Conservation (phyloP, 2,113 vertebrate species). For the Protobothrops flavoviridis region DNA sequence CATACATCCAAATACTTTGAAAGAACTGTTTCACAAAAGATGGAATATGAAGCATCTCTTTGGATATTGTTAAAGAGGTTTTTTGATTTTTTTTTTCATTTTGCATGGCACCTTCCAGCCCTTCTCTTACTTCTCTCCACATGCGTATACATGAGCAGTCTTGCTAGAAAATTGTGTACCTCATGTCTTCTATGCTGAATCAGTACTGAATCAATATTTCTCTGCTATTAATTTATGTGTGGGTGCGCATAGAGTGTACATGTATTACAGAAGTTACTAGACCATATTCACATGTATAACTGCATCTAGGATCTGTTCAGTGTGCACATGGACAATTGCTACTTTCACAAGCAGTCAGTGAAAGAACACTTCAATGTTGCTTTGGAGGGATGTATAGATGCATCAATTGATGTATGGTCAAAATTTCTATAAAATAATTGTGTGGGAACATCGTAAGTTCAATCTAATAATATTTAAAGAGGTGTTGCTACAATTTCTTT, state of each 20-base stretch:
- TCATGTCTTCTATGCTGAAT: neutral
- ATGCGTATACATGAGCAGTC: neutral
- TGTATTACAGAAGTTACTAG: neutral
- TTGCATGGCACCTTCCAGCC: neutral
- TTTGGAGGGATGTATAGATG: neutral
- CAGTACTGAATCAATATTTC: neutral
- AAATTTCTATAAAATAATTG: neutral
- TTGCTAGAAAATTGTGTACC: neutral
- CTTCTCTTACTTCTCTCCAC: neutral
- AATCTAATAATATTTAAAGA: constrained; percentile 8
- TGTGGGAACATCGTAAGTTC: neutral
- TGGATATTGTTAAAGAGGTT: neutral
- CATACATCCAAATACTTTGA: neutral
- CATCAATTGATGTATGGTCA: neutral
- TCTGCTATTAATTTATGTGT: neutral
- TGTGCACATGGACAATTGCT: neutral
- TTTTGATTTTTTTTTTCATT: neutral
- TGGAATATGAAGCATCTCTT: neutral
- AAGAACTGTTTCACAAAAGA: neutral
- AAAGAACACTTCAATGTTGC: neutral
- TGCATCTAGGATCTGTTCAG: neutral
- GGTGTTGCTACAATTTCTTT: neutral
- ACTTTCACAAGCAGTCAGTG: neutral
- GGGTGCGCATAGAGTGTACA: neutral
- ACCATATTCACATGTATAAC: neutral